Evolutionary conservation across 2,797 vertebrate genomes (phyloP).

Genomic region (Chromis chromis): DNA sequence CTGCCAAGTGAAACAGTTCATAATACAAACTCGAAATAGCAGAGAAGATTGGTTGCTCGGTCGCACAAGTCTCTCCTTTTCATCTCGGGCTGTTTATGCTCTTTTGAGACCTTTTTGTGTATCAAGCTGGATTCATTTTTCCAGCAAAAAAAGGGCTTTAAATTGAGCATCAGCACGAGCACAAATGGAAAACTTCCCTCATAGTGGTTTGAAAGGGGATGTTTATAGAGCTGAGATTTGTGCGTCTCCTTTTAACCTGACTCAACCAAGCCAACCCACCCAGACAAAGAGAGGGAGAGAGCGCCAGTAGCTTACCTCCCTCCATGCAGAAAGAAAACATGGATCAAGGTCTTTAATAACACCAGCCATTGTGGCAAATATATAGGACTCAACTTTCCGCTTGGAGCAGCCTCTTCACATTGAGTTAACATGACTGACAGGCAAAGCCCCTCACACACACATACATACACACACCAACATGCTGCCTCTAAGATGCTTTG

Average conservation of each 20-base stretch:
- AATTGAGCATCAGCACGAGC: constrained; percentile 38
- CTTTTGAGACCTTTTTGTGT: constrained; percentile 21
- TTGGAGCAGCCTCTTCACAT: constrained; percentile 75
- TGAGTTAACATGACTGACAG: constrained; percentile 81
- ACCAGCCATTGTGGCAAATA: constrained; percentile 73
- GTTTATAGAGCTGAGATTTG: constrained; percentile 43
- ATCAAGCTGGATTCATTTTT: constrained; percentile 37
- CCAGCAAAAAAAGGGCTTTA: constrained; percentile 15
- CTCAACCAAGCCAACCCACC: constrained; percentile 8
- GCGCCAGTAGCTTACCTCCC: constrained; percentile 64
- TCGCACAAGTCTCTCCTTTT: not conserved
- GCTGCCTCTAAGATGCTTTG: constrained; percentile 43
- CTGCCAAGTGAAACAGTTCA: constrained; percentile 12
- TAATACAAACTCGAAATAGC: not conserved
- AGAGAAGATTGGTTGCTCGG: not conserved
- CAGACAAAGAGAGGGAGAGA: constrained; percentile 14
- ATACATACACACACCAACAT: constrained; percentile 37
- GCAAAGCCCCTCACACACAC: constrained; percentile 48
- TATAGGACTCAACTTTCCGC: constrained; percentile 73
- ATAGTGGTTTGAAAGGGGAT: constrained; percentile 29
- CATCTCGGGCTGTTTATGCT: constrained; percentile 18
- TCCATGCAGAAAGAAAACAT: constrained; percentile 74
- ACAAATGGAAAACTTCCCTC: constrained; percentile 31
- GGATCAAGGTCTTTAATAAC: constrained; percentile 79
- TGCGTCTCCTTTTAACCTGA: constrained; percentile 25